A percentile compares a stretch with the other conserved stretches of the same genome.
phyloP scores from a whole-genome alignment of 2,888 invertebrate species.

The Tenthredo distinguenda region DNA sequence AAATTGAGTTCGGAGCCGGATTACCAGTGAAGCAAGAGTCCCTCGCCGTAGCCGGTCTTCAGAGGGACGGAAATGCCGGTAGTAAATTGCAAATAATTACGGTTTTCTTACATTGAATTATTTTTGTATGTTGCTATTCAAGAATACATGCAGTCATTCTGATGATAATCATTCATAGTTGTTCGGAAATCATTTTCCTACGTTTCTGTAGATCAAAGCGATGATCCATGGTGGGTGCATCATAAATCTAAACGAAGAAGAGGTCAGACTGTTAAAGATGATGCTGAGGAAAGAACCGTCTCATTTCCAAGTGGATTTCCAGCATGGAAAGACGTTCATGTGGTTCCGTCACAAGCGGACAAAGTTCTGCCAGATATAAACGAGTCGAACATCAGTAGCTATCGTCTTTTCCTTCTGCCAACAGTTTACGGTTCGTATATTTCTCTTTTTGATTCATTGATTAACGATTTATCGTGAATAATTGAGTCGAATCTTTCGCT shows the following conservation, averaged over 20 bases:
- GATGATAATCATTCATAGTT: neutral
- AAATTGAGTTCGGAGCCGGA: neutral
- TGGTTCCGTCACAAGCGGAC: neutral
- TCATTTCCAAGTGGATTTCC: neutral
- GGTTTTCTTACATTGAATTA: neutral
- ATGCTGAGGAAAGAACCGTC: neutral
- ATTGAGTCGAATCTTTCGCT: neutral
- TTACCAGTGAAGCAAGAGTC: slow-evolving; percentile 1
- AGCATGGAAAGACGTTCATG: neutral
- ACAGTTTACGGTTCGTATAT: slow-evolving; percentile 49
- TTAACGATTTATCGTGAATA: neutral
- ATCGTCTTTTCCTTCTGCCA: slow-evolving; percentile 27
- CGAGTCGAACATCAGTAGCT: neutral
- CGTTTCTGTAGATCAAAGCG: slow-evolving; percentile 7
- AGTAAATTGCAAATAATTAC: neutral
- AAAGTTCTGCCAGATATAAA: neutral
- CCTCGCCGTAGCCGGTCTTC: neutral
- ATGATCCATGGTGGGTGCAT: slow-evolving; percentile 37
- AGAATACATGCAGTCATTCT: neutral
- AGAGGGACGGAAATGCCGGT: slow-evolving; percentile 27
- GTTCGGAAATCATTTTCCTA: neutral
- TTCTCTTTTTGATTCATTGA: neutral
- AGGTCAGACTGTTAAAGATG: neutral
- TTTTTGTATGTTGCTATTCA: neutral
- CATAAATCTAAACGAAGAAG: neutral